Percentiles rank a stretch among this genome's conserved stretches.
Conservation (phyloP, 2,797 vertebrate genomes). For the Poeciliopsis turneri region DNA sequence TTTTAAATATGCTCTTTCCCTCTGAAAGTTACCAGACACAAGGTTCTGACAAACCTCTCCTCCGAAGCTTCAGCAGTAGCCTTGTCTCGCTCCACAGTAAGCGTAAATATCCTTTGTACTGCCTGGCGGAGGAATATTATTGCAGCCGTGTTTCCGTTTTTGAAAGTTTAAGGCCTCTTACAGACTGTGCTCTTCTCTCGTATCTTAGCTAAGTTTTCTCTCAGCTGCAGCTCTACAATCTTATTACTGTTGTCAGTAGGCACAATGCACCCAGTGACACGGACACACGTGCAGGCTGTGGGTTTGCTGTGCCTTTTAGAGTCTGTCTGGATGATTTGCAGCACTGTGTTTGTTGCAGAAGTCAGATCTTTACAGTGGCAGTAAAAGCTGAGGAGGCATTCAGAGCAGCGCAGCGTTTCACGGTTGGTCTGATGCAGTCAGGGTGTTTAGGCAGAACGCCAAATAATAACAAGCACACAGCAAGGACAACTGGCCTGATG, state of each 20-base stretch:
- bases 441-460: constrained; percentile 39
- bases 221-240: constrained; percentile 35
- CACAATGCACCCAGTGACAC: constrained; percentile 30
- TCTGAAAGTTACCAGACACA: neutral
- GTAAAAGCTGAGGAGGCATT: constrained; percentile 54
- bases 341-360: constrained; percentile 46
- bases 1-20: neutral
- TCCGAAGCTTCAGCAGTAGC: neutral
- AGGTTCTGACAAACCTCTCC: neutral
- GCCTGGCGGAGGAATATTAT: neutral
- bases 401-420: constrained; percentile 28
- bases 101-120: neutral
- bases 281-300: constrained; percentile 15
- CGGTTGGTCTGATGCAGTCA: constrained; percentile 22
- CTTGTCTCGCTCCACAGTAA: neutral
- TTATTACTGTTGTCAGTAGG: constrained; percentile 47
- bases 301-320: constrained; percentile 31
- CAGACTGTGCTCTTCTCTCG: constrained; percentile 11
- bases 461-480: constrained; percentile 42
- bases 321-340: constrained; percentile 59
- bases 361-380: constrained; percentile 52
- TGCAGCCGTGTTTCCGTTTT: neutral
- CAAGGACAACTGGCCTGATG: constrained; percentile 31
- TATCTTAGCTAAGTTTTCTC: constrained; percentile 37
- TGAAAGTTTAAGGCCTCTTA: constrained; percentile 19